These are phyloP conservation scores for Matsumurasca onukii DNA, from an alignment of 1,140 invertebrate genomes.

Conservation along the genomic window DNA sequence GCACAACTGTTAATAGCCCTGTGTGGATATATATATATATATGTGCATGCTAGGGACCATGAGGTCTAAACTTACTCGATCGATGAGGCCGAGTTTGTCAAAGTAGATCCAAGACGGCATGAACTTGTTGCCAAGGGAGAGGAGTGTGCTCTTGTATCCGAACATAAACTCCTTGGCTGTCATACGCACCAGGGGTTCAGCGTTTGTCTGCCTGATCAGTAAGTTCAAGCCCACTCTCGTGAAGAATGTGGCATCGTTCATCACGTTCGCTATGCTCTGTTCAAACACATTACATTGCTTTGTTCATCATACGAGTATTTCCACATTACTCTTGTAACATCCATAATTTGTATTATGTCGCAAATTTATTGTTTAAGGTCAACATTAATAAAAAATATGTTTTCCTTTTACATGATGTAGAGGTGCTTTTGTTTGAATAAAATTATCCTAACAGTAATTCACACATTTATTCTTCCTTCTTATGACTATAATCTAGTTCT, in stretches of 20 bases:
- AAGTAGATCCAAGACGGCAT: constrained; percentile 79
- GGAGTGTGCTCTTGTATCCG: constrained; percentile 68
- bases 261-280: constrained; percentile 77
- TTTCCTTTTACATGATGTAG: not conserved
- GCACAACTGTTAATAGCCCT: too few species aligned
- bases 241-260: constrained; percentile 60
- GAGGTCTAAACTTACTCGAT: constrained; percentile 71
- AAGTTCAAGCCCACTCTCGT: constrained; percentile 66
- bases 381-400: not conserved
- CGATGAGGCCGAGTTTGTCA: constrained; percentile 77
- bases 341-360: not conserved
- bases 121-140: constrained; percentile 73
- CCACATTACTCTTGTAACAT: not conserved
- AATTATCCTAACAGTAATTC: too few species aligned
- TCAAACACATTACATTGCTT: not conserved
- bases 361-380: not conserved
- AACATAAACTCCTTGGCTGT: constrained; percentile 84
- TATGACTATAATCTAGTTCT: too few species aligned
- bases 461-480: too few species aligned
- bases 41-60: too few species aligned
- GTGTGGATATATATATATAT: too few species aligned
- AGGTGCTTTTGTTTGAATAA: too few species aligned
- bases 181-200: constrained; percentile 68
- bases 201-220: constrained; percentile 63
- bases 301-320: not conserved